phyloP scores from a whole-genome alignment of 2,888 invertebrate species.

The Corbicula japonica region DNA sequence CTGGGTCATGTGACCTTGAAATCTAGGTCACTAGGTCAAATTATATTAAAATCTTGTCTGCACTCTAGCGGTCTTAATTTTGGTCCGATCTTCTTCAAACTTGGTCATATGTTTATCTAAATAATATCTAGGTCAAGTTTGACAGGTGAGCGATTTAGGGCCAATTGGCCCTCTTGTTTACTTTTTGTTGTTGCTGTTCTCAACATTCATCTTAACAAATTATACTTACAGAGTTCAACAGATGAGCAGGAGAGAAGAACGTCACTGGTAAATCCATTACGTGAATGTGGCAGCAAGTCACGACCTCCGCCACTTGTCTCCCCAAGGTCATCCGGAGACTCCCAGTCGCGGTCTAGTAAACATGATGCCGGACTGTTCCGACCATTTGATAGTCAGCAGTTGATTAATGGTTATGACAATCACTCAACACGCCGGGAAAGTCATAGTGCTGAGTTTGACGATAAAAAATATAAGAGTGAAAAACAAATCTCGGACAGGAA shows the following conservation, averaged over 20 bases:
- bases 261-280: conserved; percentile 55
- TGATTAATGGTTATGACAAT: conserved; percentile 66
- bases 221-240: conserved; percentile 48
- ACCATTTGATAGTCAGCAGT: conserved; percentile 76
- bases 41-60: not conserved
- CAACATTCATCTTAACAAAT: not conserved
- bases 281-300: conserved; percentile 57
- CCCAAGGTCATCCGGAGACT: conserved; percentile 53
- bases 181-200: not conserved
- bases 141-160: too few species aligned
- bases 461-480: conserved; percentile 36
- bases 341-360: conserved; percentile 51
- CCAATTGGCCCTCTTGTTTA: too few species aligned
- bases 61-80: not conserved
- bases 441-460: conserved; percentile 38
- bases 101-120: not conserved
- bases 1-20: too few species aligned
- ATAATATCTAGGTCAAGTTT: not conserved
- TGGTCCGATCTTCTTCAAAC: not conserved
- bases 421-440: conserved; percentile 17
- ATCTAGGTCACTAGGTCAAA: not conserved
- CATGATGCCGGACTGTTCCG: conserved; percentile 72
- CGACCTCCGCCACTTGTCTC: conserved; percentile 68
- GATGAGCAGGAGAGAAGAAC: conserved; percentile 61
- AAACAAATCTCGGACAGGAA: conserved; percentile 21